These are phyloP conservation scores for Hydrophis major DNA, from an alignment of 2,797 vertebrate species.

Conservation along the genomic window DNA sequence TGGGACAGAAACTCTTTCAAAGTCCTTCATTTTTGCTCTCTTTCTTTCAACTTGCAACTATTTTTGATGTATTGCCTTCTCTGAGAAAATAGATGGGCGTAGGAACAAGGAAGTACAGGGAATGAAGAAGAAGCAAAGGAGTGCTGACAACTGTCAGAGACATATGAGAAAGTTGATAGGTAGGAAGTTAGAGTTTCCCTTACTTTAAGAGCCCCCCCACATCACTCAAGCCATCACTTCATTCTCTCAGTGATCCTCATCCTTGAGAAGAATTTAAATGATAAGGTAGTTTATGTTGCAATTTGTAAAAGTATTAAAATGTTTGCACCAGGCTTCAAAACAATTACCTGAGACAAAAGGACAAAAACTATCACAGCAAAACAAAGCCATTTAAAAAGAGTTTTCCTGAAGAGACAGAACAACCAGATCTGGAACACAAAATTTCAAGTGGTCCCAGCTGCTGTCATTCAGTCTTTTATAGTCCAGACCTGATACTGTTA, in stretches of 20 bases:
- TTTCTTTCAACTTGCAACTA: neutral
- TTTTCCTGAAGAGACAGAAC: neutral
- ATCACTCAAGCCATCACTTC: neutral
- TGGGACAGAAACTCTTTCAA: too few species aligned
- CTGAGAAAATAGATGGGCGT: neutral
- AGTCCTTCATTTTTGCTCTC: too few species aligned
- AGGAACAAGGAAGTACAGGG: too few species aligned
- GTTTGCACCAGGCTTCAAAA: slow-evolving; percentile 30
- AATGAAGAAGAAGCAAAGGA: neutral
- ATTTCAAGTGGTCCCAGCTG: neutral
- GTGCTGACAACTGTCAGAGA: neutral
- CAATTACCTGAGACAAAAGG: slow-evolving; percentile 10
- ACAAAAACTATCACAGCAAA: neutral
- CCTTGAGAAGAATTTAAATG: neutral
- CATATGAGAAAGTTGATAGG: neutral
- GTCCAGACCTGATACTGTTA: neutral
- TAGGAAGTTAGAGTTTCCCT: neutral
- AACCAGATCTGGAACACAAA: neutral
- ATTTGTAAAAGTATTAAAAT: slow-evolving; percentile 3
- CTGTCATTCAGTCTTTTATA: neutral
- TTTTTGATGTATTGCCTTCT: neutral
- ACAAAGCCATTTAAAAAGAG: neutral
- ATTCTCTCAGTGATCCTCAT: neutral
- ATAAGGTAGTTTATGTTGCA: neutral
- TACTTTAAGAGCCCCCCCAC: neutral